phyloP scores from a whole-genome alignment of 2,113 vertebrate genomes.

The Oxygymnocypris stewartii region DNA sequence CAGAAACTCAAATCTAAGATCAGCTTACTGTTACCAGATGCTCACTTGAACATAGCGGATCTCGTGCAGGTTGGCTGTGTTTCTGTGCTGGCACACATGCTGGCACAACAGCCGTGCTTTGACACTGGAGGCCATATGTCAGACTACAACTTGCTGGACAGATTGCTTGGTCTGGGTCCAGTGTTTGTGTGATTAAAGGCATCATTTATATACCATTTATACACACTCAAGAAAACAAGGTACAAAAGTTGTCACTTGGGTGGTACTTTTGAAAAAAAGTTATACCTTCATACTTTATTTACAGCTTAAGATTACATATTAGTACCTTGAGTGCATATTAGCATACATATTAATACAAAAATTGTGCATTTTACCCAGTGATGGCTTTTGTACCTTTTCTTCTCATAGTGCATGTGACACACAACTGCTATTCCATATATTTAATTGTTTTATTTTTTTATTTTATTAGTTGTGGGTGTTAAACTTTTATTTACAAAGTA shows the following conservation, averaged over 20 bases:
- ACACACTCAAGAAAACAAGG: background rate
- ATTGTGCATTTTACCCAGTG: too few relatives aligned
- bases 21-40: slow-evolving; percentile 12
- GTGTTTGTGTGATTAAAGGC: background rate
- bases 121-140: slow-evolving; percentile 20
- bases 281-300: too few relatives aligned
- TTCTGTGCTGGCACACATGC: slow-evolving; percentile 12
- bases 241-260: background rate
- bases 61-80: background rate
- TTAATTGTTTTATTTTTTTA: background rate
- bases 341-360: too few relatives aligned
- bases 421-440: background rate
- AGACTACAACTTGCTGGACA: slow-evolving; percentile 1
- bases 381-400: too few relatives aligned
- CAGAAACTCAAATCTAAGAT: slow-evolving; percentile 9
- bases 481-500: background rate
- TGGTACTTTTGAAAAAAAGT: background rate
- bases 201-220: background rate
- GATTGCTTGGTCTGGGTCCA: slow-evolving; percentile 1
- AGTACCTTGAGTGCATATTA: too few relatives aligned
- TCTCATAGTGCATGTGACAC: background rate
- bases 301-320: too few relatives aligned
- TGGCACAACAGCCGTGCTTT: background rate
- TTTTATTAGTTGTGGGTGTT: background rate
- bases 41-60: background rate